phyloP scores from a whole-genome alignment of 2,888 invertebrate species.

The Lasiommata megera region DNA sequence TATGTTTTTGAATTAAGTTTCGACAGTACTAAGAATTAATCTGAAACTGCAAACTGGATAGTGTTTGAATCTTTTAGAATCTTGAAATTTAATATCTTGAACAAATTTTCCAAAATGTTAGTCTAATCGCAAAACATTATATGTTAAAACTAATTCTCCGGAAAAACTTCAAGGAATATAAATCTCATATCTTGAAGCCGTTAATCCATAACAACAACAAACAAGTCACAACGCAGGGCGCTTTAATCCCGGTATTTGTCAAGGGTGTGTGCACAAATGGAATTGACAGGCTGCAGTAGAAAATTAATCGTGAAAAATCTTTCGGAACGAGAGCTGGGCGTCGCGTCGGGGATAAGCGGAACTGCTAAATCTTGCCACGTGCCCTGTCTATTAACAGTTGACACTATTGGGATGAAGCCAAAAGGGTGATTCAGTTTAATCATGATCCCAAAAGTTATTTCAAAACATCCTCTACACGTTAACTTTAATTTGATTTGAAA shows the following conservation, averaged over 20 bases:
- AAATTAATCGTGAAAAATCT: conserved; percentile 79
- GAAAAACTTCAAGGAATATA: neutral
- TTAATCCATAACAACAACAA: conserved; percentile 37
- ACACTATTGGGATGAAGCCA: conserved; percentile 70
- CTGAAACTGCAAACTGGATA: too few relatives aligned
- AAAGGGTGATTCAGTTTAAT: conserved; percentile 44
- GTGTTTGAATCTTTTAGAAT: too few relatives aligned
- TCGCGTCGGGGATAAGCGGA: conserved; percentile 39
- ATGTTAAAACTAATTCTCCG: too few relatives aligned
- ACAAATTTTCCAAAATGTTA: too few relatives aligned
- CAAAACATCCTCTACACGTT: neutral
- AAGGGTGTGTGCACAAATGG: conserved; percentile 75
- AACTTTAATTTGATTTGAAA: neutral
- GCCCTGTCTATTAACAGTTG: conserved; percentile 74
- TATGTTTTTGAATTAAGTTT: too few relatives aligned
- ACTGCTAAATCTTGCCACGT: conserved; percentile 71
- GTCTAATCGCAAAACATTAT: neutral
- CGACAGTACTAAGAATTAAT: too few relatives aligned
- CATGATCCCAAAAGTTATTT: neutral
- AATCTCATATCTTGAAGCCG: neutral
- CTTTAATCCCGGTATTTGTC: conserved; percentile 76
- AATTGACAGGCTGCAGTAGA: conserved; percentile 71
- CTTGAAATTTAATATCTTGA: too few relatives aligned
- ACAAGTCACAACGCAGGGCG: conserved; percentile 61
- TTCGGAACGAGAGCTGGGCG: conserved; percentile 48